phyloP scores from a whole-genome alignment of 2,888 invertebrate species.

The Nemoura dubitans region DNA sequence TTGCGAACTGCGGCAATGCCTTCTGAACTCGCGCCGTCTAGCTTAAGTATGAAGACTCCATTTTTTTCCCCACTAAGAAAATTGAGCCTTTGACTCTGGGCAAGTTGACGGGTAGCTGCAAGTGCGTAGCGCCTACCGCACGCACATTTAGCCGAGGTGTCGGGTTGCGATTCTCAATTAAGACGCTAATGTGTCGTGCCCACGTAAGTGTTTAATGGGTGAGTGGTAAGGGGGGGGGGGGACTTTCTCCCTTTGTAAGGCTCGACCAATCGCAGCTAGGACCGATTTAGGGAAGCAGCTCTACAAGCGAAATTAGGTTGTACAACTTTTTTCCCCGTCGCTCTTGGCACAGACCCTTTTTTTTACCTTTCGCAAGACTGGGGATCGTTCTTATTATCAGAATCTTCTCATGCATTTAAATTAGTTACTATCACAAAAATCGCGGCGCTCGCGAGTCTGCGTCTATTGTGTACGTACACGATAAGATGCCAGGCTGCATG shows the following conservation, averaged over 20 bases:
- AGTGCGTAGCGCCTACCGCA: not conserved
- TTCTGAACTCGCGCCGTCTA: conserved; percentile 7
- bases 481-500: not conserved
- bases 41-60: not conserved
- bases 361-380: not conserved
- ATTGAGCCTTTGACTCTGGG: conserved; percentile 16
- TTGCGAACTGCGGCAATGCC: conserved; percentile 19
- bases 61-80: not conserved
- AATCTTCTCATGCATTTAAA: conserved; percentile 12
- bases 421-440: conserved; percentile 2
- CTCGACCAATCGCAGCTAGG: not conserved
- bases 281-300: not conserved
- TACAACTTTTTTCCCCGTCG: not conserved
- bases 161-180: not conserved
- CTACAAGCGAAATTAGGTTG: not conserved
- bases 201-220: conserved; percentile 37
- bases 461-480: not conserved
- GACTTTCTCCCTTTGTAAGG: not conserved
- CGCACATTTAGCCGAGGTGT: not conserved
- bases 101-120: not conserved
- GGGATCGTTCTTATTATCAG: not conserved
- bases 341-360: not conserved
- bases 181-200: conserved; percentile 14
- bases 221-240: too few relatives aligned
- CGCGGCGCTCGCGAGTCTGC: not conserved